Base-by-base conservation (phyloP, 2,888 invertebrate genomes). In the Proisotoma minuta region DNA sequence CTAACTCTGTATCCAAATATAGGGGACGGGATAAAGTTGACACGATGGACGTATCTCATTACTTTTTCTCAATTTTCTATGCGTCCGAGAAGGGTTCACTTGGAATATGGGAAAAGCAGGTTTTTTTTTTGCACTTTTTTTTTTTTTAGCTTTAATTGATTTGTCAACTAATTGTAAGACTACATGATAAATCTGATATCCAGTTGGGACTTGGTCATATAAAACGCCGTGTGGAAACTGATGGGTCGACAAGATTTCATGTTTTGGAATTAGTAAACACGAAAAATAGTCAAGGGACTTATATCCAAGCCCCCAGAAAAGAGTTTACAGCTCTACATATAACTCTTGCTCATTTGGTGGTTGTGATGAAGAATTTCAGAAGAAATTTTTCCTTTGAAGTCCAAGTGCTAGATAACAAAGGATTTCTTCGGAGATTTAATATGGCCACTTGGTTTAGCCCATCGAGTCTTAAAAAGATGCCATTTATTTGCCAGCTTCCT, bases 301-400 rank as follows among this genome's bases (percentile, higher is more conserved):
- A 26, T 28, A 69, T 69, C 18, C 15, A 49, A 20, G 27, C 62
- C n/a, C 69, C 69, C 1, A 64, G 54, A 20, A 53, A 54, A 15
- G 54, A 62, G 18, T 50, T 57, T 34, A 58, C 57, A 18, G 61
- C 62, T 3, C 49, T 67, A 2, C 69, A 71, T 10, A 65, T 72
- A n/a, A 66, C 66, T 2, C 59, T 73, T 2, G 71, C 72, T 0
- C 66, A 69, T 56, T 40, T 73, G 28, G 66, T 73, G 10, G 43
- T 73, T 18, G 66, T 66, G 1, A 59, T 69, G 54, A 71, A 68
- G 50, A 72, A 69, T 27, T 64, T 66, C 29, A 60, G 70, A 43
- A 52, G 71, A 2, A 70, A 68, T 34, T 73, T 73, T 51, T 59
- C 63, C 8, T 72, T 71, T 57, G 73, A 73, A 34, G 65, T 71